These are phyloP conservation scores for Noctua janthe DNA, from an alignment of 2,888 invertebrate genomes.

Conservation along the genomic window DNA sequence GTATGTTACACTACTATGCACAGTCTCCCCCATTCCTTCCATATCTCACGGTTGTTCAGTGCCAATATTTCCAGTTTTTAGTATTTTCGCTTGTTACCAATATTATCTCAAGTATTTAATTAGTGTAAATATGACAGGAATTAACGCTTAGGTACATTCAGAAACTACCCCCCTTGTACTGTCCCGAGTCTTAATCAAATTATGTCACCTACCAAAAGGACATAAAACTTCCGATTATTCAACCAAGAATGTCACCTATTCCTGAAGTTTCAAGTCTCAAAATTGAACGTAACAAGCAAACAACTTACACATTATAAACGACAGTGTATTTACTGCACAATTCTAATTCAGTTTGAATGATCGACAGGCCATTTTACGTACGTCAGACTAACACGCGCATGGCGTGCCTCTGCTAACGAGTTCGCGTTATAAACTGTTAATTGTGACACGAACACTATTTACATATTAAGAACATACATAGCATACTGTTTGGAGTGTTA, in stretches of 20 bases:
- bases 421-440: conserved; percentile 62
- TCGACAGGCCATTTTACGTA: conserved; percentile 61
- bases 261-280: background rate
- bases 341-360: conserved; percentile 57
- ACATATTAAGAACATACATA: conserved; percentile 26
- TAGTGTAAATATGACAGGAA: background rate
- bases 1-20: background rate
- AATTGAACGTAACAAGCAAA: background rate
- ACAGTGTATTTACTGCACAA: conserved; percentile 43
- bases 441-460: conserved; percentile 64
- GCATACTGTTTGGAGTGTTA: background rate
- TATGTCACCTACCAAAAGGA: background rate
- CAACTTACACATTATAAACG: conserved; percentile 6
- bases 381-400: conserved; percentile 54
- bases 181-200: background rate
- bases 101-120: background rate
- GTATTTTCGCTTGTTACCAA: background rate
- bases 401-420: conserved; percentile 64
- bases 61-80: background rate
- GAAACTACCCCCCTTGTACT: background rate
- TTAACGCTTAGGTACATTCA: background rate
- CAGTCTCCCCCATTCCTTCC: background rate
- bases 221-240: background rate
- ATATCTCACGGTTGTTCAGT: background rate
- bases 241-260: conserved; percentile 7